Evolutionary conservation across 2,797 vertebrate genomes (phyloP), one percentile per base, ranked within the genome.

Genomic region (Lutjanus argentimaculatus): DNA sequence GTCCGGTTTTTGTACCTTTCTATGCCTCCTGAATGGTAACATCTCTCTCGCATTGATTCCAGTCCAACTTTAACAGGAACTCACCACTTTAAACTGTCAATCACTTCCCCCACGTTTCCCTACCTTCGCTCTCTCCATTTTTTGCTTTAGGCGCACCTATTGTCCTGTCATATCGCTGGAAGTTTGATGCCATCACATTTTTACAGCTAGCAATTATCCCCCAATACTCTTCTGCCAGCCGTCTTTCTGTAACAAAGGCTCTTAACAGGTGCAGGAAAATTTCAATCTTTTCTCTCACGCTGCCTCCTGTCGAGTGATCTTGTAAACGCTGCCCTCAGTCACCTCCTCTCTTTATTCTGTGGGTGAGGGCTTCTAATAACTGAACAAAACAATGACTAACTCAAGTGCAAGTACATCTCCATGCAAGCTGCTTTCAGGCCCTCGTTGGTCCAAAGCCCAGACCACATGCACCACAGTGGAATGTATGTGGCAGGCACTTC

Each of bases 191-290:
- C 45, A 68, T 86, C 64, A 55, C 13, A 67, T 64, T 75, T 86
- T 80, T 66, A 82, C 73, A 85, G 70, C 74, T 40, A 65, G 57
- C 74, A 86, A 86, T 88, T 89, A 85, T 84, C 55, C 52, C 42
- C 58, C 66, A n/a, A 48, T 55, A 16, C 25, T 22, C 61, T 72
- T 63, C 75, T 49, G 58, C 69, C 52, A 42, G 68, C 12, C 61
- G 56, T 10, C 19, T 76, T 67, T 77, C 69, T 58, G 40, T 67
- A 61, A 83, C 75, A 87, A 65, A 62, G 43, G 53, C 17, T 75
- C 36, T 69, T 49, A 82, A 82, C 70, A 79, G 59, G 72, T 84
- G 68, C 45, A 0, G 66, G 56, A 55, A 36, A 52, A 58, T 56
- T 46, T 69, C 61, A n/a, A 7, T 68, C 49, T 70, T 72, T 70